Conservation (phyloP, 2,113 vertebrate species). For the Stigmatopora nigra region DNA sequence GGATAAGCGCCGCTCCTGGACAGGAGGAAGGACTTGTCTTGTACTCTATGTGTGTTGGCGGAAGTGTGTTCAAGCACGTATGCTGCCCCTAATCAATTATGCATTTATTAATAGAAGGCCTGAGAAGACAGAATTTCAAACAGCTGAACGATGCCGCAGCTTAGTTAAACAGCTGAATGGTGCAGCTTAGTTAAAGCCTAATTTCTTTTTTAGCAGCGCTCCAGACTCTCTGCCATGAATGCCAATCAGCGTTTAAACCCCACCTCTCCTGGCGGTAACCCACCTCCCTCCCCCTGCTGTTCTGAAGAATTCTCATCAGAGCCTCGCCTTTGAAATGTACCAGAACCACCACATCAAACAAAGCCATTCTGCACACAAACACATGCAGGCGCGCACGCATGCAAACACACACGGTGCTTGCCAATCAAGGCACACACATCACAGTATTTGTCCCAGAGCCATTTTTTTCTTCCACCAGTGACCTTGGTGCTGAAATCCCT, state of each 20-base stretch:
- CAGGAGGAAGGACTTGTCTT: conserved; percentile 13
- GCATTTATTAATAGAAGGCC: conserved; percentile 71
- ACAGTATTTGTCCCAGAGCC: conserved; percentile 46
- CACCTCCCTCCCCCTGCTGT: conserved; percentile 49
- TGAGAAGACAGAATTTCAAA: conserved; percentile 71
- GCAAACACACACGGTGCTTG: conserved; percentile 12
- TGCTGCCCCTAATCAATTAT: conserved; percentile 67
- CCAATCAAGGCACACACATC: conserved; percentile 51
- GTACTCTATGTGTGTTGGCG: conserved; percentile 24
- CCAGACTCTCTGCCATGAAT: conserved; percentile 64
- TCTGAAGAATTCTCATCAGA: conserved; percentile 69
- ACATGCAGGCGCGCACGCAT: conserved; percentile 5
- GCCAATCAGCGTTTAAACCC: conserved; percentile 65
- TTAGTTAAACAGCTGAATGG: conserved; percentile 72
- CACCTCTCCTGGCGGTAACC: conserved; percentile 56
- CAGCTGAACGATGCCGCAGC: conserved; percentile 67
- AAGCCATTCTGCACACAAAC: conserved; percentile 37
- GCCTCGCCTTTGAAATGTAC: conserved; percentile 69
- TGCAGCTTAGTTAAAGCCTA: conserved; percentile 70
- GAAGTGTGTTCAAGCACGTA: conserved; percentile 59
- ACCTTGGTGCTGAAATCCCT: conserved; percentile 55
- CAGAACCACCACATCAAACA: conserved; percentile 69
- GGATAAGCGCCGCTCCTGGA: conserved; percentile 11
- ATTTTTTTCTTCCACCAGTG: conserved; percentile 33
- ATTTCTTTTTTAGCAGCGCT: conserved; percentile 71